Base-by-base conservation (phyloP, 2,113 vertebrate species). In the Podiceps cristatus region DNA sequence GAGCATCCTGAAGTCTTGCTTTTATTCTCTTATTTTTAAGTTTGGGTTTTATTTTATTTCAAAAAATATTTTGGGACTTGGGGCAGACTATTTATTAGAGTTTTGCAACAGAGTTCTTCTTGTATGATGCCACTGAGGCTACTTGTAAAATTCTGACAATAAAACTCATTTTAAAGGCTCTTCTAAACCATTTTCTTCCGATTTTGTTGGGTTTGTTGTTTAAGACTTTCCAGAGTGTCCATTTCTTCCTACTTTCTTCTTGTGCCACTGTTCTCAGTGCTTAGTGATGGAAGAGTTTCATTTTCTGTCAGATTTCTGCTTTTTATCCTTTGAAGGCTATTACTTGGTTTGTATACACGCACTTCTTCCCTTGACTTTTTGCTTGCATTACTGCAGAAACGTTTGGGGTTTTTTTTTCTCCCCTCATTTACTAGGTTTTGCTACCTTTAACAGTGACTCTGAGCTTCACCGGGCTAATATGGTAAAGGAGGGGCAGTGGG, bases 51-150 rank as follows among this genome's bases (percentile, higher is more conserved):
- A 96, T 97, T 98, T 97, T 96, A 94, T 98, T 98, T 98, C 97
- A 89, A 95, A 96, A 97, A 97, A 94, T 96, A 97, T 98, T 98
- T 97, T 97, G 97, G 98, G 97, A 98, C 98, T 98, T 98, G 98
- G 98, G 98, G 98, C 97, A 98, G 98, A 98, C 98, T 98, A 98
- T 99, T 98, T 98, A 99, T 99, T 99, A 98, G 98, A 98, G 98
- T 98, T 98, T 98, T 98, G 98, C 98, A 98, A 98, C 98, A 98
- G 98, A 98, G 98, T 98, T 98, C 98, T 98, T 98, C 98, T 98
- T 99, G 98, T 98, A 98, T 98, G 98, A 98, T 98, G 98, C 97
- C 98, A 91, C 97, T 98, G 97, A 98, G 98, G 98, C 98, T 98
- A 98, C 98, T 98, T 99, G 98, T 99, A 98, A 98, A 98, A 97